Conservation (phyloP, 2,888 invertebrate species). For the Galerucella calmariensis region DNA sequence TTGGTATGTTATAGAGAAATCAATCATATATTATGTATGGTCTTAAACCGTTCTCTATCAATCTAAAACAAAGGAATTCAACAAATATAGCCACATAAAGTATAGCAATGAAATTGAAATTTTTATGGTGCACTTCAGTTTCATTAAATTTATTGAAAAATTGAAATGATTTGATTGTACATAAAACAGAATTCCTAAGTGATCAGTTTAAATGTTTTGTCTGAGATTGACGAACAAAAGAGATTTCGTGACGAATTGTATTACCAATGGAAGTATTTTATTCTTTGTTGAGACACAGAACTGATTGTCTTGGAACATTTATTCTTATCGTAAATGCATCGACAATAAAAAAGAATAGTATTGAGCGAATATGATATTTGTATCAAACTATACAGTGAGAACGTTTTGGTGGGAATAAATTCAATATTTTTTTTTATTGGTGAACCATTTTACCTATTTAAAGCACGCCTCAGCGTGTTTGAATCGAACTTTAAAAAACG, state of each 20-base stretch:
- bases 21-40: conserved; percentile 50
- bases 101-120: conserved; percentile 52
- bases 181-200: conserved; percentile 29
- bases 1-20: conserved; percentile 46
- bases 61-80: conserved; percentile 46
- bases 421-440: too few relatives aligned
- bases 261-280: neutral
- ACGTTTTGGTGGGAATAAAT: too few relatives aligned
- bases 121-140: conserved; percentile 52
- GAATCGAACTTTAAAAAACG: too few relatives aligned
- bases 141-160: conserved; percentile 41
- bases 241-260: neutral
- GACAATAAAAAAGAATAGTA: neutral
- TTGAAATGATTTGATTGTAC: conserved; percentile 25
- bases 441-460: too few relatives aligned
- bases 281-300: neutral
- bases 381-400: too few relatives aligned
- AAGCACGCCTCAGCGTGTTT: too few relatives aligned
- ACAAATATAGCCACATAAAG: conserved; percentile 49
- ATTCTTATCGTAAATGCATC: neutral
- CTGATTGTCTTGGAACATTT: neutral
- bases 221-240: conserved; percentile 4
- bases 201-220: conserved; percentile 15
- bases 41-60: conserved; percentile 46
- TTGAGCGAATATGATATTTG: neutral